These are phyloP conservation scores for Cygnus olor DNA, from an alignment of 2,797 vertebrate genomes.

Conservation along the genomic window DNA sequence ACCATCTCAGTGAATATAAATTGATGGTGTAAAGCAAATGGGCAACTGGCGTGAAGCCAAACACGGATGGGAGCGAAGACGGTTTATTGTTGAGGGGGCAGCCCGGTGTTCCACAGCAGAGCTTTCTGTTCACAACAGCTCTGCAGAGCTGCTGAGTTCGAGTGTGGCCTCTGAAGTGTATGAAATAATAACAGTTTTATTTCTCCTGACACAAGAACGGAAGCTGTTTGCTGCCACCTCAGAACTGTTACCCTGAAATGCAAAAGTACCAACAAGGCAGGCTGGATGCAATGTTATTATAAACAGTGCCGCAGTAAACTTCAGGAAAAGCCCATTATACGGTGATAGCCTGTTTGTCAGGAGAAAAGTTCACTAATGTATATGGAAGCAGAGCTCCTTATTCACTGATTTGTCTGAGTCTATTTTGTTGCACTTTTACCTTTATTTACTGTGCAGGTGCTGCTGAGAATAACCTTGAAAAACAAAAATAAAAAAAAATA, in stretches of 20 bases:
- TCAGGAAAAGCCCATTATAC: constrained; percentile 74
- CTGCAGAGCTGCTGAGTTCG: constrained; percentile 81
- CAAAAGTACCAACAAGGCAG: constrained; percentile 78
- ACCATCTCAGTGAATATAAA: constrained; percentile 93
- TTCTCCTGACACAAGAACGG: constrained; percentile 81
- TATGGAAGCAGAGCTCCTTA: constrained; percentile 55
- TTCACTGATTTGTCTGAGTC: background rate
- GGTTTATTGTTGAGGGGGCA: constrained; percentile 87
- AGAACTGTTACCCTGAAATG: constrained; percentile 81
- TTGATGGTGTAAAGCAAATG: constrained; percentile 93
- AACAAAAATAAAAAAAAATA: background rate
- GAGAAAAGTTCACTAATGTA: constrained; percentile 69
- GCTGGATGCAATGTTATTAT: constrained; percentile 78
- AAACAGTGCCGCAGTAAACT: constrained; percentile 74
- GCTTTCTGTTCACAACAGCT: constrained; percentile 81
- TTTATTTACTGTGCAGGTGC: constrained; percentile 63
- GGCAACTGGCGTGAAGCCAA: constrained; percentile 87
- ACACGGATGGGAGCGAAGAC: constrained; percentile 82
- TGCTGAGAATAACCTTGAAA: constrained; percentile 51
- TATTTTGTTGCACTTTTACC: constrained; percentile 60
- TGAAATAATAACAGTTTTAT: constrained; percentile 88
- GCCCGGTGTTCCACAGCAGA: constrained; percentile 84
- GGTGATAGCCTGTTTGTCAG: constrained; percentile 69
- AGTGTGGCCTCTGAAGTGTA: constrained; percentile 82
- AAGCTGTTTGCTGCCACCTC: constrained; percentile 79